Base-by-base conservation (phyloP, 2,888 invertebrate species). In the Drosophila paranaensis region DNA sequence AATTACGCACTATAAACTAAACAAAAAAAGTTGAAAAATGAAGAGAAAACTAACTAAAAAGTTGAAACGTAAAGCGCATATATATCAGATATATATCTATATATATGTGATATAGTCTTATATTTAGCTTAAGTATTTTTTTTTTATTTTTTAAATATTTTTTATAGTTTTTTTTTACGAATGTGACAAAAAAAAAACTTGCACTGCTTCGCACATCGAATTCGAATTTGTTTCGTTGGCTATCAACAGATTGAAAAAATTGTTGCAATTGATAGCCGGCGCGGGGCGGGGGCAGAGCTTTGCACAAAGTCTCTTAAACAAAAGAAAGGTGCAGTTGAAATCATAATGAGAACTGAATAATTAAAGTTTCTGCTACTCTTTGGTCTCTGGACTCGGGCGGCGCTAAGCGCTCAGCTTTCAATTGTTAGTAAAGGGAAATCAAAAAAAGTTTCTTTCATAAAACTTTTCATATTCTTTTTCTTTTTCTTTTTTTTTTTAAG, bases 181-280 rank as follows among this genome's bases (percentile, higher is more conserved):
- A 74, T 77, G 79, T 79, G 82, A 72, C 89, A 90, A 91, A 91
- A 91, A 91, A 91, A 91, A 90, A 92, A 92, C 91, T 92, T 92
- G 92, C 92, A 92, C 92, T 92, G 92, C 91, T 91, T 84, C 77
- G 78, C 82, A 79, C 79, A 76, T 84, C 79, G 69, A 72, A 72
- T 75, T 79, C 54, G 71, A 69, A 62, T 67, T 33, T 33, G 6
- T 27, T 25, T 20, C 14, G 43, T 20, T 25, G 43, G 43, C 72
- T 77, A 77, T 69, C 77, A 60, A 66, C 53, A 43, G 68, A 56
- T 39, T 40, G 35, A 6, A 40, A 25, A 25, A 35, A 48, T 1
- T 27, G 14, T 30, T 48, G 42, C 46, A 48, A 54, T 58, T 69
- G 61, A 60, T 65, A 77, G 65, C 57, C 57, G 54, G 35, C 73